Evolutionary conservation across 2,888 invertebrate genomes (phyloP).

Genomic region (Plusia festucae): DNA sequence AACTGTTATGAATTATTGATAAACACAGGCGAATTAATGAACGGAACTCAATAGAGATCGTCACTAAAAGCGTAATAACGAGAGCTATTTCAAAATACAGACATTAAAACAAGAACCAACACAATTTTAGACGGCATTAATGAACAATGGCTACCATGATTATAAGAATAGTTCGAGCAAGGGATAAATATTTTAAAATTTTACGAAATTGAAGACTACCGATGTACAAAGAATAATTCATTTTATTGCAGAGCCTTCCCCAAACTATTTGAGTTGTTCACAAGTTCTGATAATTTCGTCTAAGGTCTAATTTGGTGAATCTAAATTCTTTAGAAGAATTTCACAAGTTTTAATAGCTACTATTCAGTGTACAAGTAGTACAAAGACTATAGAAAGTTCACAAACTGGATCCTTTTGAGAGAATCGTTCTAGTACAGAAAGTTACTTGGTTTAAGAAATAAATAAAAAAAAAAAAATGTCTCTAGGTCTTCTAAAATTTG

Average conservation of each 20-base stretch:
- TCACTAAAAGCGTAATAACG: neutral
- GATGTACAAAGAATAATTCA: neutral
- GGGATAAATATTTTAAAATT: neutral
- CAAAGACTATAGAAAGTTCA: conserved; percentile 35
- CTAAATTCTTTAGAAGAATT: conserved; percentile 31
- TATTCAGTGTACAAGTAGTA: conserved; percentile 41
- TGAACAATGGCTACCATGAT: too few species aligned
- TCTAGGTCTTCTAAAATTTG: too few species aligned
- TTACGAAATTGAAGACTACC: neutral
- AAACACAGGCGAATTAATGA: conserved; percentile 2
- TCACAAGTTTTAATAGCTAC: conserved; percentile 53
- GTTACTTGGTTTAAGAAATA: neutral
- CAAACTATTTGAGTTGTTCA: conserved; percentile 9
- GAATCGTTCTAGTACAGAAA: conserved; percentile 10
- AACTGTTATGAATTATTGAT: conserved; percentile 24
- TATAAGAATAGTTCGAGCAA: neutral
- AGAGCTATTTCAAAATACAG: neutral
- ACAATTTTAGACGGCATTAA: too few species aligned
- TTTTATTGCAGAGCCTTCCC: neutral
- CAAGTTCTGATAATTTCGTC: conserved; percentile 19
- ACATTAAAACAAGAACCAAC: neutral
- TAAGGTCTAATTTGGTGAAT: conserved; percentile 28
- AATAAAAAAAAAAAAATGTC: neutral
- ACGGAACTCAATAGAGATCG: neutral
- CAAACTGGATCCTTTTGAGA: conserved; percentile 17